Percentiles rank a stretch among this genome's conserved stretches.
These are phyloP conservation scores for Podocnemis expansa DNA, from an alignment of 2,113 vertebrate species.

Conservation along the genomic window DNA sequence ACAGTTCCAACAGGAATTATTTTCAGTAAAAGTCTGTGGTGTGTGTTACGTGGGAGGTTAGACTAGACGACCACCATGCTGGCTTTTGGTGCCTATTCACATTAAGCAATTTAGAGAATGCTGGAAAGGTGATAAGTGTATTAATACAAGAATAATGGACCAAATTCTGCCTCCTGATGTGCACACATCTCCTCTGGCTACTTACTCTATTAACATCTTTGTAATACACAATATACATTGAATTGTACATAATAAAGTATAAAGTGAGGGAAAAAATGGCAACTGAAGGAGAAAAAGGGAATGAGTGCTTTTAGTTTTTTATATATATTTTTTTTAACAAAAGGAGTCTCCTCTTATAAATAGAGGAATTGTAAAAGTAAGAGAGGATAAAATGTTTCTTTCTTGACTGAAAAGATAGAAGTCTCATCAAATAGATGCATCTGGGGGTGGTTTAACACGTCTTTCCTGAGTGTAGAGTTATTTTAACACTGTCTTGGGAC, in stretches of 20 bases:
- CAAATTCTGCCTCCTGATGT: background rate
- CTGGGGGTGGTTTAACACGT: constrained; percentile 17
- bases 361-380: constrained; percentile 6
- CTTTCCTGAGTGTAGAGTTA: background rate
- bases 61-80: background rate
- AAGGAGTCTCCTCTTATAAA: background rate
- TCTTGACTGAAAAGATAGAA: constrained; percentile 13
- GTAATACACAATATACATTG: background rate
- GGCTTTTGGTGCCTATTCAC: background rate
- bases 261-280: background rate
- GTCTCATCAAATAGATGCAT: background rate
- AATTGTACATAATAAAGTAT: background rate
- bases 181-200: background rate
- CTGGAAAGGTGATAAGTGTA: background rate
- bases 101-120: background rate
- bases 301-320: background rate
- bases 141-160: background rate
- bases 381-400: constrained; percentile 17
- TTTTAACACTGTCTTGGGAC: constrained; percentile 37
- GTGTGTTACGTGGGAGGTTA: background rate
- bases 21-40: background rate
- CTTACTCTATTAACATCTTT: background rate
- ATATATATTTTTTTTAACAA: background rate
- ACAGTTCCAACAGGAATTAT: background rate
- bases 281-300: background rate